Evolutionary conservation across 2,113 vertebrate genomes (phyloP), one percentile per base, ranked within the genome.

Genomic region (Amblyopsis rosae): DNA sequence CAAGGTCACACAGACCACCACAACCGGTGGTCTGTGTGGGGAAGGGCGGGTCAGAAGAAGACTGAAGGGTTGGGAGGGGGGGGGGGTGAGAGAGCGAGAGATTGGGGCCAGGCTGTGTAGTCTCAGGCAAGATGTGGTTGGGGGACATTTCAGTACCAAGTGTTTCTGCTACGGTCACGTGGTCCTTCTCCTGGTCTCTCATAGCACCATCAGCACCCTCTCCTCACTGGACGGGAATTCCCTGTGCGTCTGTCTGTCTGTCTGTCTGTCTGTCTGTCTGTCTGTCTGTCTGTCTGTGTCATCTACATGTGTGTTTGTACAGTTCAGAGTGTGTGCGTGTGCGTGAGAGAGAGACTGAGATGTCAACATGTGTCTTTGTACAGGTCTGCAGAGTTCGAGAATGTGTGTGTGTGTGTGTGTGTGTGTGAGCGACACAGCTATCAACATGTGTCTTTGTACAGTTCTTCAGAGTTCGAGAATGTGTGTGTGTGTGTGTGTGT

Each of bases 1-100:
- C 85, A 86, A 85, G 82, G 87, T 88, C 86, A 88, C 71, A 66
- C 55, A 59, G 80, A 56, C 76, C n/a, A 26, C 3, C 26, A 56
- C 76, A 15, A 26, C 3, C 26, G 41, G 51, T 17, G 58, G 54
- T 35, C 11, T 10, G 32, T 26, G 15, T 33, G 12, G n/a, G 70
- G 26, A 67, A 72, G 66, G 66, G 69, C 60, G 75, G 71, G 67
- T 58, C 69, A 32, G 15, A 9, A 15, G 68, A 66, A 63, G 68
- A 70, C 68, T 56, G 55, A 58, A 35, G 59, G 13, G 32, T n/a
- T 12, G 67, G 17, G 16, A 15, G 58, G 62, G 13, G 75, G 50
- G 62, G 67, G 9, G 50, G 12, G 12, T n/a, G 15, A 62, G 8
- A 55, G 12, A 45, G 26, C 5, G 60, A 41, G 46, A 57, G n/a